phyloP scores from a whole-genome alignment of 2,113 vertebrate species.

The Poeciliopsis prolifica region DNA sequence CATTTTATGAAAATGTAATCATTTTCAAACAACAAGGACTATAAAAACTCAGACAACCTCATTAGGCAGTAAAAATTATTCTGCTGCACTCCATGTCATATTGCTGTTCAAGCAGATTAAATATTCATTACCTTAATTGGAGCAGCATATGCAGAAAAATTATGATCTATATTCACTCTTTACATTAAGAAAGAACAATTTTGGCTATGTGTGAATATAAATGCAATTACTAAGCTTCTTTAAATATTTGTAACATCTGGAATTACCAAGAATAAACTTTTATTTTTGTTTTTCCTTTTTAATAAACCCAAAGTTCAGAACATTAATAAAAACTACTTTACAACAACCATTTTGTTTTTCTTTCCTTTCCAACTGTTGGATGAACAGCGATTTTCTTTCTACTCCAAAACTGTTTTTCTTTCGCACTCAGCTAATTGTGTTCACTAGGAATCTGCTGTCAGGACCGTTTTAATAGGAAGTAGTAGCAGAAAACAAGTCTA shows the following conservation, averaged over 20 bases:
- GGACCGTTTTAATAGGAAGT: conserved; percentile 58
- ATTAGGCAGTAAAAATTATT: not conserved
- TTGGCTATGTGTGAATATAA: not conserved
- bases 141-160: not conserved
- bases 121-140: not conserved
- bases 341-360: not conserved
- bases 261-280: not conserved
- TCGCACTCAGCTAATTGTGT: conserved; percentile 50
- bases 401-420: conserved; percentile 43
- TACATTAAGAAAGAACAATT: not conserved
- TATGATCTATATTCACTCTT: not conserved
- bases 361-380: not conserved
- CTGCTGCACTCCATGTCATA: not conserved
- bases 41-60: not conserved
- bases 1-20: not conserved
- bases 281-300: not conserved
- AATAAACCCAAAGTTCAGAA: not conserved
- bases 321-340: not conserved
- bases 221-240: not conserved
- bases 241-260: not conserved
- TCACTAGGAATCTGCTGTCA: conserved; percentile 56
- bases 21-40: not conserved
- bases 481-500: conserved; percentile 43
- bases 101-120: not conserved
- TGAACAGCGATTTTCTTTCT: conserved; percentile 13